Base-by-base conservation (phyloP, 2,888 invertebrate genomes). In the Kryphioiulus occultus region DNA sequence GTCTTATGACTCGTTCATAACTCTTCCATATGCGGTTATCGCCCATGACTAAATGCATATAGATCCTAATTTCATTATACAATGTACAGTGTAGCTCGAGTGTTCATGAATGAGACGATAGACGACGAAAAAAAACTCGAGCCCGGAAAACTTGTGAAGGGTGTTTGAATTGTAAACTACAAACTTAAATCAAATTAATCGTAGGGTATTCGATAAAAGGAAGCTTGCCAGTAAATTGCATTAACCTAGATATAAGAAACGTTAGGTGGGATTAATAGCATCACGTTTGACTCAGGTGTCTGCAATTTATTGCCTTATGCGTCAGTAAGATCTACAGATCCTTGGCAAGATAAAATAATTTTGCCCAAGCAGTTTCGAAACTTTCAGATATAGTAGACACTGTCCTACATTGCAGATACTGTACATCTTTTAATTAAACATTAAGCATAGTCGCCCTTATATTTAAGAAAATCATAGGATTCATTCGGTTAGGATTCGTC, bases 111-210 rank as follows among this genome's bases (percentile, higher is more conserved):
- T n/a, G 53, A n/a, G n/a, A 26, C 59, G 10, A 9, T 68, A 68
- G 22, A 9, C 4, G 59, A 68, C 22, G 59, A 1, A 26, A 7
- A 68, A 68, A 68, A 22, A 22, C 59, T 68, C 5, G 22, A 68
- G 26, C n/a, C 59, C 22, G 59, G 7, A 68, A 68, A 68, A 68
- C 59, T 26, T 22, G 59, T 26, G 22, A 26, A 68, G 22, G 22
- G 22, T 68, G 59, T 68, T 68, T 68, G 59, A 68, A 68, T 68
- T 68, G 59, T 22, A 68, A 68, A 68, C 59, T 68, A 22, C 59
- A 68, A 68, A 68, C 59, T 68, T 68, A 68, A 68, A 68, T 68
- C 59, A 68, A 68, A 68, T 68, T 68, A 68, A 68, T 53, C 19
- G 53, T 9, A n/a, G 53, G n/a, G 2, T n/a, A n/a, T 68, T 68